Evolutionary conservation across 2,888 invertebrate genomes (phyloP).

Genomic region (Brachyopa scutellaris): DNA sequence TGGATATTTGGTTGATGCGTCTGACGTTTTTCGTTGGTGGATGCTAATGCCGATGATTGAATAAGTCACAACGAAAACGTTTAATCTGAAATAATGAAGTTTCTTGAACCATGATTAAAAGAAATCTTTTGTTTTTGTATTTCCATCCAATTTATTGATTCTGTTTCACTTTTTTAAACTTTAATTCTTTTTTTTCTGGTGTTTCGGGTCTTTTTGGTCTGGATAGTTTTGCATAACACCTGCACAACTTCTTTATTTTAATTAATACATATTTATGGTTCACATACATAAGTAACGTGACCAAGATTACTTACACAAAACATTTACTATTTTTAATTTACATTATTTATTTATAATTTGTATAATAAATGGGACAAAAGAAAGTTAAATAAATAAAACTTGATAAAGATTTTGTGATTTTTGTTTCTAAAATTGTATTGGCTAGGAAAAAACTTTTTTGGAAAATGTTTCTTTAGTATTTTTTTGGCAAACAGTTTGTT

Average conservation of each 20-base stretch:
- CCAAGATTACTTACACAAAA: slow-evolving; percentile 42
- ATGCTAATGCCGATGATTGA: too few relatives aligned
- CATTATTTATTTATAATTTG: slow-evolving; percentile 6
- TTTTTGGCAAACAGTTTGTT: too few relatives aligned
- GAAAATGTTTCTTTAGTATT: not conserved
- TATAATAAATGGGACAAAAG: slow-evolving; percentile 4
- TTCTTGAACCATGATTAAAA: too few relatives aligned
- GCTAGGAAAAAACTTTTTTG: not conserved
- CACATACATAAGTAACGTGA: slow-evolving; percentile 1
- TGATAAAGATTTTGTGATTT: not conserved
- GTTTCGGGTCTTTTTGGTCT: slow-evolving; percentile 46
- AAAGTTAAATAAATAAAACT: not conserved
- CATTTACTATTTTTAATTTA: slow-evolving; percentile 29
- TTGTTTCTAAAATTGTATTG: not conserved
- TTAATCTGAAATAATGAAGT: too few relatives aligned
- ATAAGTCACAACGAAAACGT: too few relatives aligned
- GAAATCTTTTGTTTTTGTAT: not conserved
- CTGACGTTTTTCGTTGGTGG: too few relatives aligned
- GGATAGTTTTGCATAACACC: slow-evolving; percentile 51
- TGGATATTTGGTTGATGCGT: too few relatives aligned
- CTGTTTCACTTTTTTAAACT: slow-evolving; percentile 28
- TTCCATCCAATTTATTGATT: slow-evolving; percentile 69
- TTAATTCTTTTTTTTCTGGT: slow-evolving; percentile 16
- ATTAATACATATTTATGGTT: slow-evolving; percentile 6
- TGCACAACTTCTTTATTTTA: slow-evolving; percentile 27